Evolutionary conservation across 2,888 invertebrate genomes (phyloP), one percentile per base, ranked within the genome.

Genomic region (Brachylomia viminalis): DNA sequence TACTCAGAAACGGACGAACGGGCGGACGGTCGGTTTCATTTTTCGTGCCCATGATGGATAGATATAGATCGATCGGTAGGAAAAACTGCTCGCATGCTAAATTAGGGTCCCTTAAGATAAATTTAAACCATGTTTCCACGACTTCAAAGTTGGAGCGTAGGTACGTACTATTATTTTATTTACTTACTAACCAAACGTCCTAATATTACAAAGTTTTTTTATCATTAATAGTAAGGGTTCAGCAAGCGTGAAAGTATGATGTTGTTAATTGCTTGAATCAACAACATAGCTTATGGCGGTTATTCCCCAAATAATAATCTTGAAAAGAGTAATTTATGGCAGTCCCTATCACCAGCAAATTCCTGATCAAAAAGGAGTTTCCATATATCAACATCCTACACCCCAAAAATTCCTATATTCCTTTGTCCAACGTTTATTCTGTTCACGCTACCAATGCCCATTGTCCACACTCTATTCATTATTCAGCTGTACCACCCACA

Each of bases 401-500:
- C 6, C 3, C 67, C 27, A 54, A 59, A 67, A 64, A 23, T 6
- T 71, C 45, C 27, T 13, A 13, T 49, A 62, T 70, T 49, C 62
- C 52, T 77, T 72, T 67, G 23, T 47, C 30, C 38, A 30, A 10
- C 47, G 15, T 76, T 58, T 71, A 77, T 85, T 83, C 47, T 47
- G 61, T 74, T 74, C 82, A 66, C 74, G 64, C 38, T n/a, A 56
- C 47, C 7, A 42, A 61, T n/a, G 13, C 45, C 72, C 49, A 81
- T 78, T 82, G 73, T 72, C 52, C 56, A 13, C 49, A 33, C 38
- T 27, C 69, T 49, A 84, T 83, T 85, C 64, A 82, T 85, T 83
- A 82, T 85, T 83, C 85, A 82, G 62, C 17, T n/a, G 45, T 58
- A 67, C 33, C 58, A n/a, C 68, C 74, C 78, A 17, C 52, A 47